A percentile compares a stretch with the other conserved stretches of the same genome.
Conservation (phyloP, 1,140 invertebrate species). For the Conus ventricosus region DNA sequence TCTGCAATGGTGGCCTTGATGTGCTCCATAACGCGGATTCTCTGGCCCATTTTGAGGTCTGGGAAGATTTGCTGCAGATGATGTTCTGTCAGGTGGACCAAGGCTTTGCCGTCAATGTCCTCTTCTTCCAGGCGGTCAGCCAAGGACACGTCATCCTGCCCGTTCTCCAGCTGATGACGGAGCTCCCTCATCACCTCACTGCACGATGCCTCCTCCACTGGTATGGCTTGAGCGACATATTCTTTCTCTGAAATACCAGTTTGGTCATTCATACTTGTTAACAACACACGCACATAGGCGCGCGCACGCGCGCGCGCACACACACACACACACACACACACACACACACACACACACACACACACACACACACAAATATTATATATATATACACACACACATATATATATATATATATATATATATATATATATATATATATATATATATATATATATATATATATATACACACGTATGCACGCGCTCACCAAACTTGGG, state of each 20-base stretch:
- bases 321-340: background rate
- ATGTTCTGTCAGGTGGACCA: slow-evolving; percentile 14
- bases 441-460: too few relatives aligned
- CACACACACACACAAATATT: too few relatives aligned
- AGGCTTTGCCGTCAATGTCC: slow-evolving; percentile 25
- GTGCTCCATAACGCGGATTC: slow-evolving; percentile 17
- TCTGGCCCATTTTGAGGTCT: slow-evolving; percentile 19
- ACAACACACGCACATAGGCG: background rate
- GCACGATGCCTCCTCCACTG: background rate
- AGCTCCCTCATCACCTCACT: background rate
- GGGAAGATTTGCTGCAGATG: slow-evolving; percentile 16
- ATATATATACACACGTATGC: too few relatives aligned
- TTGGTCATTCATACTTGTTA: background rate
- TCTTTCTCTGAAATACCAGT: background rate
- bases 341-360: background rate
- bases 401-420: too few relatives aligned
- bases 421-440: too few relatives aligned
- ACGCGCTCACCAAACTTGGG: too few relatives aligned
- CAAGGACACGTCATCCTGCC: background rate
- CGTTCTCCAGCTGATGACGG: slow-evolving; percentile 12
- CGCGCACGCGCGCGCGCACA: background rate
- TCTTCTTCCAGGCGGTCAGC: slow-evolving; percentile 24
- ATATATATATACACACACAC: too few relatives aligned
- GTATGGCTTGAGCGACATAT: background rate
- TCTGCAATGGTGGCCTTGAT: slow-evolving; percentile 6